Conservation (phyloP, 2,888 invertebrate genomes). For the Cerastis rubricosa region DNA sequence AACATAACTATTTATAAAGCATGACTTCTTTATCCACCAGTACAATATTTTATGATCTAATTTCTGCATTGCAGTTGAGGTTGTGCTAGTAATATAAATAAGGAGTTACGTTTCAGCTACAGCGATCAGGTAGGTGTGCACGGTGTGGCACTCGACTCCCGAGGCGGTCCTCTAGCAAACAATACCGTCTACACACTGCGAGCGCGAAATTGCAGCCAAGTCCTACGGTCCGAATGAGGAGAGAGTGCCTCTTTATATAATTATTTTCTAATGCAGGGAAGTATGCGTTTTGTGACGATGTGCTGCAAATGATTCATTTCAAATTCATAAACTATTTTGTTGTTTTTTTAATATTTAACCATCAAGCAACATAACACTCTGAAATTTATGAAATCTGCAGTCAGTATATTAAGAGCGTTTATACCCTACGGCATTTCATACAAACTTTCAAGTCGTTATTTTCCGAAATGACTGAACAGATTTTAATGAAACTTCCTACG, state of each 20-base stretch:
- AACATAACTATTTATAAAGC: neutral
- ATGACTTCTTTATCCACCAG: neutral
- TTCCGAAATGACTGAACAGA: too few relatives aligned
- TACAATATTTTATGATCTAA: conserved; percentile 38
- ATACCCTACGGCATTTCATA: too few relatives aligned
- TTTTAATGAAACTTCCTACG: too few relatives aligned
- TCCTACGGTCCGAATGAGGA: conserved; percentile 47
- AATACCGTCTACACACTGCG: conserved; percentile 66
- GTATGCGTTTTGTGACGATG: neutral
- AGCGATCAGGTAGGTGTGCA: conserved; percentile 49
- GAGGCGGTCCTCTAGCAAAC: conserved; percentile 65
- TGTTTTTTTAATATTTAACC: neutral
- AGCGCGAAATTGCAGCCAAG: conserved; percentile 66
- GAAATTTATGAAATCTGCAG: too few relatives aligned
- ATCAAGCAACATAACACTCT: too few relatives aligned
- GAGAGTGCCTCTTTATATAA: conserved; percentile 16
- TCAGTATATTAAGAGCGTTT: too few relatives aligned
- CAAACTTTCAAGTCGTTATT: too few relatives aligned
- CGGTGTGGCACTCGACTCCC: conserved; percentile 58
- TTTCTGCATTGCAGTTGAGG: conserved; percentile 34
- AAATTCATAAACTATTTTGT: neutral
- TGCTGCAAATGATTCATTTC: neutral
- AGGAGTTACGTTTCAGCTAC: conserved; percentile 39
- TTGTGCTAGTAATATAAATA: conserved; percentile 37
- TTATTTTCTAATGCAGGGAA: neutral